Evolutionary conservation across 1,140 invertebrate species (phyloP).

Genomic region (Oscheius sp.): DNA sequence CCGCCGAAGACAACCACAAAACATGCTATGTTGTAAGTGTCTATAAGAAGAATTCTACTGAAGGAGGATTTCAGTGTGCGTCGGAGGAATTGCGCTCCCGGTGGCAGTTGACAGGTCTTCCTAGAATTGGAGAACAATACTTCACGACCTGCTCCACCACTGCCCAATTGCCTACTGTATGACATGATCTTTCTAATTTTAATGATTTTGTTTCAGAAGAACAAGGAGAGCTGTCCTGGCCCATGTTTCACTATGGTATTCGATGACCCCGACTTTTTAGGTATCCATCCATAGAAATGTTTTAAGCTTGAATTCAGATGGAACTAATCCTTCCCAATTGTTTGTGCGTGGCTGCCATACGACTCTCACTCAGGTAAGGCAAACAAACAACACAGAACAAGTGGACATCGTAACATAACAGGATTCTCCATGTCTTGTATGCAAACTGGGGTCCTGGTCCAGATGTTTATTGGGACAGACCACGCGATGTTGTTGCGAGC

Average conservation of each 20-base stretch:
- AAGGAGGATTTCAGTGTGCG: slow-evolving; percentile 6
- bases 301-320: not conserved
- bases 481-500: too few relatives aligned
- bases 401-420: too few relatives aligned
- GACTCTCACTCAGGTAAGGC: slow-evolving; percentile 6
- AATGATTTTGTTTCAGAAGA: not conserved
- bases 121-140: slow-evolving; percentile 4
- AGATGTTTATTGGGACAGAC: too few relatives aligned
- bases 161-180: not conserved
- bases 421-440: not conserved
- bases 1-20: not conserved
- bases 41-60: not conserved
- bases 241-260: slow-evolving; percentile 28
- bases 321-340: not conserved
- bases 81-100: not conserved
- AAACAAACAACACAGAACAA: not conserved
- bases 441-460: not conserved
- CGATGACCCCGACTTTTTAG: slow-evolving; percentile 21
- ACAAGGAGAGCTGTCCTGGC: slow-evolving; percentile 20
- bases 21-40: not conserved
- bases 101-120: slow-evolving; percentile 27
- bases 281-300: not conserved
- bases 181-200: not conserved
- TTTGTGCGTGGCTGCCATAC: slow-evolving; percentile 26
- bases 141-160: not conserved